These are phyloP conservation scores for Oncorhynchus kisutch DNA, from an alignment of 2,113 vertebrate species.

Conservation along the genomic window DNA sequence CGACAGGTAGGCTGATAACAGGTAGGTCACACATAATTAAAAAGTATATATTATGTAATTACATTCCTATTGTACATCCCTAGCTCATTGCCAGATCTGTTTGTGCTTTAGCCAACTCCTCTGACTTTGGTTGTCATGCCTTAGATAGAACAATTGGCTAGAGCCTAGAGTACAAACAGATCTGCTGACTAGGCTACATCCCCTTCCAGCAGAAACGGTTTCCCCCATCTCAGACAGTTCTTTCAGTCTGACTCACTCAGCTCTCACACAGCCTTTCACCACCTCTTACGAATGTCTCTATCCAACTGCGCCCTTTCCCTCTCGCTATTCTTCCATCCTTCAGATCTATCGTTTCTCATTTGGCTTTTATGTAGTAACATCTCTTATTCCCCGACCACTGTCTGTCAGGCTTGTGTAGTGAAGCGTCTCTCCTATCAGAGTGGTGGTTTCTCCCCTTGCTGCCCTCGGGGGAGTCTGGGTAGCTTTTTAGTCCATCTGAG, in stretches of 20 bases:
- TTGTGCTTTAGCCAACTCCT: background rate
- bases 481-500: conserved; percentile 44
- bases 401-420: conserved; percentile 50
- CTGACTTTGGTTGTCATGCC: no score
- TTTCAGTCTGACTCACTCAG: background rate
- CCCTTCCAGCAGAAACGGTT: conserved; percentile 2
- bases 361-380: conserved; percentile 51
- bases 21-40: no score
- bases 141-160: no score
- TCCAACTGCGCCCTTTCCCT: no score
- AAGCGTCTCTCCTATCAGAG: background rate
- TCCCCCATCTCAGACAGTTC: background rate
- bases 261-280: background rate
- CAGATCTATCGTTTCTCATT: conserved; percentile 57
- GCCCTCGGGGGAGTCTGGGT: conserved; percentile 43
- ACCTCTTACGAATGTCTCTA: no score
- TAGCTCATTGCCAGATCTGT: no score
- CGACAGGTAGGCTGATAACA: no score
- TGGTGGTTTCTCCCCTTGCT: background rate
- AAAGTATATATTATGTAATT: no score
- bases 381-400: conserved; percentile 35
- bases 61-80: no score
- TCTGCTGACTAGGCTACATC: background rate
- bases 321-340: conserved; percentile 33
- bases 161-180: no score